These are phyloP conservation scores for Drosophila crucigera DNA, from an alignment of 2,888 invertebrate species.

Conservation along the genomic window DNA sequence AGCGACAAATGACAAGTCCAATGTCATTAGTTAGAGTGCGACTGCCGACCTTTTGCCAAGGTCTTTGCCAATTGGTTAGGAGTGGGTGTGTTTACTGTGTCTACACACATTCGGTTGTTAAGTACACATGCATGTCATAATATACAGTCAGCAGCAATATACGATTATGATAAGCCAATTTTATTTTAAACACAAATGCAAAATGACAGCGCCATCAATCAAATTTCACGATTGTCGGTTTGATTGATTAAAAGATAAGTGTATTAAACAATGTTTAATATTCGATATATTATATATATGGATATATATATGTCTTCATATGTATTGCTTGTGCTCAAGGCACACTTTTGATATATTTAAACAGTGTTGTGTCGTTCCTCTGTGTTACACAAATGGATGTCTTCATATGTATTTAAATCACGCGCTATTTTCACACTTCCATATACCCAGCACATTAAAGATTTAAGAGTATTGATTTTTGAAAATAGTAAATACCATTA, in stretches of 20 bases:
- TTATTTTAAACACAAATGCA: constrained; percentile 31
- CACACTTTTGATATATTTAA: constrained; percentile 19
- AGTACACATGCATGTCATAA: constrained; percentile 13
- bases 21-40: constrained; percentile 42
- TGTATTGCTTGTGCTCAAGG: not conserved
- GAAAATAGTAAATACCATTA: not conserved
- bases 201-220: constrained; percentile 57
- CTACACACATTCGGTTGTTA: constrained; percentile 2
- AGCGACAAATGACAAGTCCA: constrained; percentile 17
- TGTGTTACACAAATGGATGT: constrained; percentile 4
- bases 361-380: constrained; percentile 1
- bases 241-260: constrained; percentile 55
- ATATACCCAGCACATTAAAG: constrained; percentile 3
- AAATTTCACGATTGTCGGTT: constrained; percentile 35
- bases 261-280: constrained; percentile 16
- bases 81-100: constrained; percentile 3
- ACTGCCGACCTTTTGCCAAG: constrained; percentile 28
- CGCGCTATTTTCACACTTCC: not conserved
- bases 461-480: not conserved
- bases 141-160: constrained; percentile 6
- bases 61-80: constrained; percentile 8
- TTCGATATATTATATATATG: not conserved
- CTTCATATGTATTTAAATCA: constrained; percentile 19
- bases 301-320: not conserved
- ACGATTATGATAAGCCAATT: constrained; percentile 39